Base-by-base conservation (phyloP, 35 echinoderm and acorn worm genomes). In the Lytechinus variegatus region DNA sequence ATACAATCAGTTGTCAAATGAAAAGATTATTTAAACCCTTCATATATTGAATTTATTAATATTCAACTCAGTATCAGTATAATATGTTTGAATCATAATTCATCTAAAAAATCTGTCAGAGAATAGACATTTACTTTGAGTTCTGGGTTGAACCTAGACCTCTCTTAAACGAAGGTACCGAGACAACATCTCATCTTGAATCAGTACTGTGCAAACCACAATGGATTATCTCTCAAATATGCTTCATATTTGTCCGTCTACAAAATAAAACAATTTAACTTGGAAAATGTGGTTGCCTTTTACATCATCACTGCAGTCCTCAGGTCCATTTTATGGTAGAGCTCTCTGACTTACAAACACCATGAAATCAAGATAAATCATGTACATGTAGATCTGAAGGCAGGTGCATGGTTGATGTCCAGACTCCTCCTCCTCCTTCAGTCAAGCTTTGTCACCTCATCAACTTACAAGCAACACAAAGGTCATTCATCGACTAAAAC, bases 401-500 rank as follows among this genome's bases (percentile, higher is more conserved):
- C 66, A 79, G 66, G 66, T 58, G 2, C 56, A 58, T 9, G 0
- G 56, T n/a, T 24, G 66, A 79, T 7, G 66, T 79, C 66, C 66
- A 79, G 21, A 7, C 66, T 24, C 12, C 61, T 19, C 61, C 61
- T 19, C 66, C 16, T 24, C 14, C 16, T 79, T 24, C 66, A 16
- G 66, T 16, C 16, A 79, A 16, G 66, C 66, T 79, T 79, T 24
- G 19, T 79, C 66, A 79, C n/a, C 66, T n/a, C 16, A 24, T n/a
- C 66, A 79, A 16, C 66, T 5, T 16, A 79, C n/a, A 19, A 79
- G 66, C 66, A 24, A 79, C 6, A 79, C 6, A 79, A 79, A 79
- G 66, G 66, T 79, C 66, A 79, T 79, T 79, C 66, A 79, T 24
- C 66, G n/a, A 79, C 66, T 79, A 24, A 79, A 79, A 79, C 66